Percentiles rank a stretch among this genome's conserved stretches.
These are phyloP conservation scores for Eurypyga helias DNA, from an alignment of 2,113 vertebrate genomes.

Conservation along the genomic window DNA sequence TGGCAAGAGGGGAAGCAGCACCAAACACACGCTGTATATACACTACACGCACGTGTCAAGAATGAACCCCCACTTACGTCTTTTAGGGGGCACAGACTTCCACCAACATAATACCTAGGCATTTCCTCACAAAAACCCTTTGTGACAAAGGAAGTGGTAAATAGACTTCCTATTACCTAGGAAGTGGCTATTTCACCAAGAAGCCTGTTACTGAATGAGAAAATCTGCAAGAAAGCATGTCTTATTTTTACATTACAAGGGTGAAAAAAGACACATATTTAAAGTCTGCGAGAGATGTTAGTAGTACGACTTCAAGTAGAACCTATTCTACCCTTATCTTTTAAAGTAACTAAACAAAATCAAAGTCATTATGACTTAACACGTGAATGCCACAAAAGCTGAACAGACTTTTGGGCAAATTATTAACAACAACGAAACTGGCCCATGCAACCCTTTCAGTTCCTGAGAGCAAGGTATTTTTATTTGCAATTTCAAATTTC, in stretches of 20 bases:
- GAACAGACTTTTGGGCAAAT: background rate
- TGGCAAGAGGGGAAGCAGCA: background rate
- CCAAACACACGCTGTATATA: background rate
- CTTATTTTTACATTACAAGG: background rate
- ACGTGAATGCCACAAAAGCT: background rate
- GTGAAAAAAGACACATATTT: background rate
- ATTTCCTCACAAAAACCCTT: background rate
- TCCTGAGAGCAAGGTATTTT: slow-evolving; percentile 16
- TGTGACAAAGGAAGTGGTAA: background rate
- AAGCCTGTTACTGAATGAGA: background rate
- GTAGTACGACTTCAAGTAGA: background rate
- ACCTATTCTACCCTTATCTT: background rate
- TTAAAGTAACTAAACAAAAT: background rate
- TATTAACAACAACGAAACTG: background rate
- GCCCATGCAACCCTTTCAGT: background rate
- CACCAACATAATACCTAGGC: background rate
- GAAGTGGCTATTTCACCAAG: background rate
- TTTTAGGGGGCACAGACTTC: background rate
- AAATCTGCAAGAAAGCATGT: background rate
- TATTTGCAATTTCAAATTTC: background rate
- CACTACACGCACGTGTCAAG: no score
- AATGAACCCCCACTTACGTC: background rate
- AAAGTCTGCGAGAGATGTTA: background rate
- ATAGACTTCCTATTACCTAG: background rate
- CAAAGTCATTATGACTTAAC: background rate